Base-by-base conservation (phyloP, 2,888 invertebrate genomes). In the Palloptera scutellata region DNA sequence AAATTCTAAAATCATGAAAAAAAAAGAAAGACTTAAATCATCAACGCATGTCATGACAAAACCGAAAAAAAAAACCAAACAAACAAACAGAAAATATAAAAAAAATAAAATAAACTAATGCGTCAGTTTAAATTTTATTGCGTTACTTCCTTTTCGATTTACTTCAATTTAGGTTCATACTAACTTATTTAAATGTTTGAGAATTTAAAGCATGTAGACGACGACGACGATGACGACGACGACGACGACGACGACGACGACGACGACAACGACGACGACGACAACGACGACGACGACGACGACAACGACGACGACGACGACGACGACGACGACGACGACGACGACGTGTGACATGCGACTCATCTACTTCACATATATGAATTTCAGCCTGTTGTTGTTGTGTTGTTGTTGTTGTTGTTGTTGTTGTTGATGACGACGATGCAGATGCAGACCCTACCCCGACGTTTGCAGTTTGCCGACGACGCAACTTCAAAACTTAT, bases 71-170 rank as follows among this genome's bases (percentile, higher is more conserved):
- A 30, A 4, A 30, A 30, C 3, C 30, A 4, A 30, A 30, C 2
- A 30, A 30, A 30, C 2, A 30, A 30, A 30, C 30, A 30, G 6
- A 30, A 30, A 30, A 30, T 30, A 2, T 6, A 6, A 30, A 6
- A 30, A 30, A 30, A 30, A 30, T 30, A 30, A 30, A 30, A 30
- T 30, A 30, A 30, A 30, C 30, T 15, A 48, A 48, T 48, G 48
- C 48, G 48, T 48, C 48, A 48, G 9, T 48, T 48, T n/a, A 48
- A 48, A 48, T 48, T 48, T 48, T 48, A 48, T 48, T 48, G 48
- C 48, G 48, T 48, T 48, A 48, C 48, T 48, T 48, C 48, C 48
- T 8, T 48, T 48, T 11, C 48, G 48, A 48, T 48, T 48, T 48
- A 48, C 11, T 15, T 48, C 48, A 48, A 48, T 48, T 48, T 48